Base-by-base conservation (phyloP, 2,888 invertebrate species). In the Morpho deidamia region DNA sequence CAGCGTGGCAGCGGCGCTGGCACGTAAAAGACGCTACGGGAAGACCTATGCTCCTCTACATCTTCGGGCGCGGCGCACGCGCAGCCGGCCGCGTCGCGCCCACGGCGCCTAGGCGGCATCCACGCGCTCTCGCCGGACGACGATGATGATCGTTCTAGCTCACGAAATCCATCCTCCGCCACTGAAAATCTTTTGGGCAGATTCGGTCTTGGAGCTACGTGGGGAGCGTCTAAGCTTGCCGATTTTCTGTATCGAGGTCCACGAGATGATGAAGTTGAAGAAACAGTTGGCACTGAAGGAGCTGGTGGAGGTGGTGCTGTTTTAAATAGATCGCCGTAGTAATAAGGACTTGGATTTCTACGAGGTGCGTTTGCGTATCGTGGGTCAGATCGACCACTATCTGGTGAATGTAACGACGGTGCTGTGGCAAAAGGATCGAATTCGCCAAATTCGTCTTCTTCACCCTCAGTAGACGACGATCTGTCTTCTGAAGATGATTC, bases 281-380 rank as follows among this genome's bases (percentile, higher is more conserved):
- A 83, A 56, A 80, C 79, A 35, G 81, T 84, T 41, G 85, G 87
- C 45, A 83, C 86, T 58, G 88, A 93, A 32, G 94, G 92, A 61
- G 74, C 71, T 23, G 81, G 74, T 32, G 76, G 72, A 23, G 81
- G 75, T 33, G 91, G 87, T 14, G 88, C 87, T 44, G 91, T 90
- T 83, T 78, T 91, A 69, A 94, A 93, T 50, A 95, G 81, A 72
- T 95, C 95, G 1, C 95, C 94, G 92, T 95, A 95, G 69, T 95
- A 95, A 73, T 95, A 95, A 1, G 95, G 95, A 53, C 95, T 95
- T 9, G 95, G 95, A 72, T 95, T 95, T 37, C 95, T 91, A 62
- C 91, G 76, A 59, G 92, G 87, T 9, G 91, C 74, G 92, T 91
- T 78, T 62, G 87, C 81, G 92, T 92, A 78, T 64, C 88, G 75